Base-by-base conservation (phyloP, 2,888 invertebrate genomes). In the Drosophila kambysellisi region DNA sequence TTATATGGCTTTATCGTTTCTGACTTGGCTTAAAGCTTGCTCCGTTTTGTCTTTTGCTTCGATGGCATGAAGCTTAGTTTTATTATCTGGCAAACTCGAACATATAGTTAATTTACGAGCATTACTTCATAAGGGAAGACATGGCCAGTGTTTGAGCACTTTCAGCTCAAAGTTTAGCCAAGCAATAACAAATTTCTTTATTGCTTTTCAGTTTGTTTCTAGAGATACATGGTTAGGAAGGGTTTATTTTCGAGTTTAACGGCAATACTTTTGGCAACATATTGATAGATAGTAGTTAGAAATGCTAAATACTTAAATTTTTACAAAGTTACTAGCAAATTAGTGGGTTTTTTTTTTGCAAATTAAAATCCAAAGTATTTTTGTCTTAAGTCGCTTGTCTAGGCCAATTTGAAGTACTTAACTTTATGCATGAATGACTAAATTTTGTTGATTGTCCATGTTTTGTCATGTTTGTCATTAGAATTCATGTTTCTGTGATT, bases 391-490 rank as follows among this genome's bases (percentile, higher is more conserved):
- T 15, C 12, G 20, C 15, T 15, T 43, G 20, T 17, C 32, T 41
- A 5, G 35, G 6, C 20, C 65, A 76, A 54, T 74, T 74, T 53
- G 7, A 25, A 33, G 43, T 30, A 65, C 79, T 74, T 74, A 74
- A 50, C 46, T 63, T 74, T 57, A 15, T 50, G 79, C 70, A 60
- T 74, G 74, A 79, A 52, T 59, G 59, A 37, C 25, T 48, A 62
- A 48, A 70, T 61, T 74, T 57, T 30, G 20, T 71, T 78, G 56
- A 68, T 78, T 72, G 62, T 53, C 63, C 33, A 50, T 68, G 59
- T 17, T 43, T 32, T 29, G 46, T 29, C 17, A 25, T 17, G 53
- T 29, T n/a, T 60, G 53, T 61, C 62, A 60, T 70, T 65, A 63
- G 60, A 62, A 53, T 75, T 75, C 64, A 63, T 64, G 25, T 52